Conservation (phyloP, 2,888 invertebrate species). For the Leptopilina drosophilae region DNA sequence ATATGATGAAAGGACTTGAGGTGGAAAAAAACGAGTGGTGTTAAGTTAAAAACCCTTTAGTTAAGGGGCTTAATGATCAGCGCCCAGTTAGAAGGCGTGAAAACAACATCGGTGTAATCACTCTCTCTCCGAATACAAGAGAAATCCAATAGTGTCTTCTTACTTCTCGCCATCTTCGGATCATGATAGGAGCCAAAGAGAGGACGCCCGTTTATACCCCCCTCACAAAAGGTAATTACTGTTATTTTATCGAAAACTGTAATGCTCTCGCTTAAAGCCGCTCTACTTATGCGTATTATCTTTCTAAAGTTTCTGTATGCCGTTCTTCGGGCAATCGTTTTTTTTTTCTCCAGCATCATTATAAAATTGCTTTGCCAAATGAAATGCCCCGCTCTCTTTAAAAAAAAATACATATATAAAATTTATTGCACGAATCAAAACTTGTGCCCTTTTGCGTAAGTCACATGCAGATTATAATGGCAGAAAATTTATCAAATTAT, state of each 20-base stretch:
- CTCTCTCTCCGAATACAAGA: not conserved
- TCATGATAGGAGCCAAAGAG: conserved; percentile 57
- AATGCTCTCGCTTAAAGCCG: conserved; percentile 70
- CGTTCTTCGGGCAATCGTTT: conserved; percentile 69
- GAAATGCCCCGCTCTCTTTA: conserved; percentile 61
- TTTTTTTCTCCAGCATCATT: conserved; percentile 64
- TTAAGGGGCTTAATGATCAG: conserved; percentile 21
- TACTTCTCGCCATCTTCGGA: conserved; percentile 58
- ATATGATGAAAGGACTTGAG: conserved; percentile 11
- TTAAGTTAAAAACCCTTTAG: conserved; percentile 30
- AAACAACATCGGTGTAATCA: conserved; percentile 36
- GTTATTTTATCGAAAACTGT: conserved; percentile 74
- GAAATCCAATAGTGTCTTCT: conserved; percentile 48
- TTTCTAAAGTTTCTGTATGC: conserved; percentile 59
- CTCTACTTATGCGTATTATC: conserved; percentile 72
- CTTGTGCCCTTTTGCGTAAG: not conserved
- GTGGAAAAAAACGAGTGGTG: not conserved
- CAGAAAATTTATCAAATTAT: conserved; percentile 4
- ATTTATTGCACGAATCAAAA: conserved; percentile 34
- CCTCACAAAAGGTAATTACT: conserved; percentile 69
- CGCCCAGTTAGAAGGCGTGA: conserved; percentile 34
- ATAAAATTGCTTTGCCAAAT: conserved; percentile 72
- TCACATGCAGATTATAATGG: conserved; percentile 27
- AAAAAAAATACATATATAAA: not conserved
- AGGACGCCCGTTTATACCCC: conserved; percentile 55